phyloP scores from a whole-genome alignment of 2,113 vertebrate genomes.

The Hemibagrus wyckioides region DNA sequence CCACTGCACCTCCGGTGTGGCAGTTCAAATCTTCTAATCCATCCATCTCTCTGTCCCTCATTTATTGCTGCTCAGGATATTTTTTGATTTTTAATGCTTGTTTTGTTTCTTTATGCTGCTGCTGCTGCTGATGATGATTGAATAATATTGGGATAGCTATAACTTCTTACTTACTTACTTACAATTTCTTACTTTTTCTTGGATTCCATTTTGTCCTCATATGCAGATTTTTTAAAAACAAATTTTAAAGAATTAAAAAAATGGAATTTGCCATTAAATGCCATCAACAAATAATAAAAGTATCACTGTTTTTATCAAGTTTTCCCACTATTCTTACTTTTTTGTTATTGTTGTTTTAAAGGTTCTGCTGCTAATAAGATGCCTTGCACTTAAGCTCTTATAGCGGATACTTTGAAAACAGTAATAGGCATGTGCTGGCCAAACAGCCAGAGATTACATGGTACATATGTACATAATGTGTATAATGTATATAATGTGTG shows the following conservation, averaged over 20 bases:
- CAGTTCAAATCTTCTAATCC: conserved; percentile 28
- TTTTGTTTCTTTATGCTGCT: background rate
- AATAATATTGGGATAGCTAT: background rate
- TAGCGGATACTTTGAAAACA: background rate
- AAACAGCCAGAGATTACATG: background rate
- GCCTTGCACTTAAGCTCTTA: background rate
- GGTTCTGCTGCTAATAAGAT: background rate
- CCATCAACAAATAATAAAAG: background rate
- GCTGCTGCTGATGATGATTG: too few relatives aligned
- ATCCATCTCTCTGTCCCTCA: conserved; percentile 1
- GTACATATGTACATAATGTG: background rate
- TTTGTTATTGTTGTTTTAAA: background rate
- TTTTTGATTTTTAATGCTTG: background rate
- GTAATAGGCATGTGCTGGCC: background rate
- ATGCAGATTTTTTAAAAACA: too few relatives aligned
- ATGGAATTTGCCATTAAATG: background rate
- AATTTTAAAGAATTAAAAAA: too few relatives aligned
- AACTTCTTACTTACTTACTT: too few relatives aligned
- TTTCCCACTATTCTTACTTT: background rate
- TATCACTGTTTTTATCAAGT: background rate
- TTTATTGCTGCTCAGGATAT: conserved; percentile 56
- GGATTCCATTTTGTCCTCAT: background rate
- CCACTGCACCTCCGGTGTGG: conserved; percentile 48
- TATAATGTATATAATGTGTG: background rate
- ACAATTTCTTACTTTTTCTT: background rate